Conservation (phyloP, 2,888 invertebrate genomes). For the Eupeodes luniger region DNA sequence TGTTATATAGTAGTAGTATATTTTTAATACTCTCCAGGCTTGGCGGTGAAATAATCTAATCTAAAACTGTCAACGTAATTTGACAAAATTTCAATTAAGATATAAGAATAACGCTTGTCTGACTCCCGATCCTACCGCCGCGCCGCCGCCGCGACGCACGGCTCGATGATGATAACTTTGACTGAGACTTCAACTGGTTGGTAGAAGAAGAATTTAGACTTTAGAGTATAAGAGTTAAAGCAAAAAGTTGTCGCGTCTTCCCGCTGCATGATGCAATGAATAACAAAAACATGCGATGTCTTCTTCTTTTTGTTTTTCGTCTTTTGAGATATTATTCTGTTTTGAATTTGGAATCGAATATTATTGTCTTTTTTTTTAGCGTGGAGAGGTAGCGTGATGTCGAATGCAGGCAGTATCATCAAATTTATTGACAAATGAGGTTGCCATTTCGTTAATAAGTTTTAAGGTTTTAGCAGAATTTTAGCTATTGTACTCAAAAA, state of each 20-base stretch:
- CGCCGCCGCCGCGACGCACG: too few relatives aligned
- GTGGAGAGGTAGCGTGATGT: neutral
- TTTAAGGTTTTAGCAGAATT: too few relatives aligned
- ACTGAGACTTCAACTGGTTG: constrained; percentile 3
- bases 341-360: neutral
- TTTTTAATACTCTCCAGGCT: constrained; percentile 8
- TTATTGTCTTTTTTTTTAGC: neutral
- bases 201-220: neutral
- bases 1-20: neutral
- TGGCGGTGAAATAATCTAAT: constrained; percentile 79
- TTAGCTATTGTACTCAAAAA: too few relatives aligned
- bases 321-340: neutral
- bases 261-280: neutral
- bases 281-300: constrained; percentile 53
- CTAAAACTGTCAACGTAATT: constrained; percentile 81
- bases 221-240: constrained; percentile 29
- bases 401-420: constrained; percentile 53
- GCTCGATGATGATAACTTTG: constrained; percentile 48
- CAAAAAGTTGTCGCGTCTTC: constrained; percentile 68
- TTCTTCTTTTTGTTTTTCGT: constrained; percentile 14
- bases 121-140: constrained; percentile 76
- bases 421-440: constrained; percentile 60
- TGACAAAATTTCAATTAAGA: constrained; percentile 82
- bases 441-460: constrained; percentile 11
- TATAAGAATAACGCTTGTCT: constrained; percentile 80